Percentiles rank a stretch among this genome's conserved stretches.
Conservation (phyloP, 2,888 invertebrate species). For the Aphodius sticticus region DNA sequence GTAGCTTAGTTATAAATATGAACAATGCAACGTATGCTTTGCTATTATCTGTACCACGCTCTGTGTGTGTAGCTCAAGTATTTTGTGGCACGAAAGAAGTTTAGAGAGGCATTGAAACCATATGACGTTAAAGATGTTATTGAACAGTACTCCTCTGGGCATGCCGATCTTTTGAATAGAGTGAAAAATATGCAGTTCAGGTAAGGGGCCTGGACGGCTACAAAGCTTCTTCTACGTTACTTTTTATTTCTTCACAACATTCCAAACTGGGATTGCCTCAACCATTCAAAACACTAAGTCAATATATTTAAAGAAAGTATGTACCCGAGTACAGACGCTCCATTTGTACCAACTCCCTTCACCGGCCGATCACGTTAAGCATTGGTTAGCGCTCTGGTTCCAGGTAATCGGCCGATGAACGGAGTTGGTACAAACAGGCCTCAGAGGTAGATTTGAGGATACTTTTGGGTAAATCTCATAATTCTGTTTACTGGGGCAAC, state of each 20-base stretch:
- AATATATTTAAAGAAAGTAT: too few relatives aligned
- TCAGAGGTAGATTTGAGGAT: too few relatives aligned
- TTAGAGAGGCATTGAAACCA: constrained; percentile 93
- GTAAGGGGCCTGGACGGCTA: constrained; percentile 58
- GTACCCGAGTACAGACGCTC: too few relatives aligned
- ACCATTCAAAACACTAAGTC: not conserved
- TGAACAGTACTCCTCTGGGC: constrained; percentile 92
- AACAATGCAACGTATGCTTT: not conserved
- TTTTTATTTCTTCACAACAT: constrained; percentile 9
- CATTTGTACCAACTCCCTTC: too few relatives aligned
- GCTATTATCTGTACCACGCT: constrained; percentile 58
- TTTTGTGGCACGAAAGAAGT: constrained; percentile 92
- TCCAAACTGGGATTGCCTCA: not conserved
- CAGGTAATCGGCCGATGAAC: too few relatives aligned
- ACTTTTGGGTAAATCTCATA: too few relatives aligned
- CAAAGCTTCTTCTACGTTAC: constrained; percentile 5
- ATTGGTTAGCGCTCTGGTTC: too few relatives aligned
- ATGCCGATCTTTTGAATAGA: constrained; percentile 89
- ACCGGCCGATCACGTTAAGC: too few relatives aligned
- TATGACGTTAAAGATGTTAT: constrained; percentile 98
- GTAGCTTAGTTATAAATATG: not conserved
- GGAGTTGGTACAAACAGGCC: too few relatives aligned
- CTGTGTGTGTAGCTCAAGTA: constrained; percentile 78
- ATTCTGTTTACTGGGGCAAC: too few relatives aligned
- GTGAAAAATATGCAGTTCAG: constrained; percentile 92